Base-by-base conservation (phyloP, 1,140 invertebrate genomes). In the Leptinotarsa defecta region DNA sequence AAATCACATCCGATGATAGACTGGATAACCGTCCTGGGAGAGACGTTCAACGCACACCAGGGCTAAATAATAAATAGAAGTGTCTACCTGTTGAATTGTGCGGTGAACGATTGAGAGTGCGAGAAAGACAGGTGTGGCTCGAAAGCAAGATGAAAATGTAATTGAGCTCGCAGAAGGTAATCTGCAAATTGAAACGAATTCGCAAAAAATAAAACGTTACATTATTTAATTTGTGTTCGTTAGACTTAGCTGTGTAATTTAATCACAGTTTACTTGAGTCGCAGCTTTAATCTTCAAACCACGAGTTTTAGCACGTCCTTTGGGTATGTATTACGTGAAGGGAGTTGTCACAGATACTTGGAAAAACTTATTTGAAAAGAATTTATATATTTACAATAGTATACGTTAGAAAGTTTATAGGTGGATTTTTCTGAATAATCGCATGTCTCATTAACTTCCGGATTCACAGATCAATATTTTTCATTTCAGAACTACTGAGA, bases 201-300 rank as follows among this genome's bases (percentile, higher is more conserved):
- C 24, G 43, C 73, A 24, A 61, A 67, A 74, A 74, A 62, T 49
- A 19, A 49, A 68, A 48, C 65, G 73, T 11, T 63, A 74, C 67
- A 74, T 74, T 74, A 64, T 70, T 43, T 67, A 74, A 74, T 74
- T 74, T 74, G 57, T 70, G 65, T 74, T 62, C 24, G 52, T 62
- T 48, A 64, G 64, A 48, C 63, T 65, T 68, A 74, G 34, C 67
- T 69, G 48, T 61, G 72, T 74, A 74, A 74, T 74, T 74, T 48
- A 74, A 74, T 74, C 72, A 22, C 20, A 17, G 62, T 49, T 48
- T 74, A n/a, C 65, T 65, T 69, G 49, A 61, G 52, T 49, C 43
- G 6, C 13, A 61, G 27, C 3, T 17, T n/a, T 68, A 68, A 68
- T 68, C 65, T 68, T 68, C 13, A 15, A 19, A 27, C 17, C 43